Conservation (phyloP, 2,888 invertebrate species). For the Hirtodrosophila histrioides region DNA sequence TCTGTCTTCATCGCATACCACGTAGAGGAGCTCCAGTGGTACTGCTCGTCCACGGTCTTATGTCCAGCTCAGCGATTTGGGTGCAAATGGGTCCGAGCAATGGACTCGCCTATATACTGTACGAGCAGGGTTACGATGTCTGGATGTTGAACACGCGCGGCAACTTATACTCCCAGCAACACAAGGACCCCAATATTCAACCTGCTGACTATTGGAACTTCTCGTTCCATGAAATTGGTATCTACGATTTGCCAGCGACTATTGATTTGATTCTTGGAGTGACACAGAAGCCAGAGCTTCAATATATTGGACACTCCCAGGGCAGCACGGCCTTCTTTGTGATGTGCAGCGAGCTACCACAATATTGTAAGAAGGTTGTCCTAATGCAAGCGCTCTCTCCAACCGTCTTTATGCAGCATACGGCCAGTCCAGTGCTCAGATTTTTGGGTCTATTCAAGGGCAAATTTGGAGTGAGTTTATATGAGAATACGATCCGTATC, state of each 20-base stretch:
- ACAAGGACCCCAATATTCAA: not conserved
- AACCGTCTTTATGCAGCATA: constrained; percentile 40
- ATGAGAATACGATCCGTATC: too few species aligned
- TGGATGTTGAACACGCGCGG: constrained; percentile 62
- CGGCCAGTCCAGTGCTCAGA: constrained; percentile 43
- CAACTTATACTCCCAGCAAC: constrained; percentile 46
- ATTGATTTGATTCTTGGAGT: constrained; percentile 30
- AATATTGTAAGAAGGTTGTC: constrained; percentile 23
- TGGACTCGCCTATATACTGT: constrained; percentile 55
- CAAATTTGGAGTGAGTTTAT: constrained; percentile 33
- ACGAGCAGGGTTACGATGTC: constrained; percentile 48
- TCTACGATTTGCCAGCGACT: constrained; percentile 43
- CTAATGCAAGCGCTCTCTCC: constrained; percentile 62
- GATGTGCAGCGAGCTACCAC: constrained; percentile 46
- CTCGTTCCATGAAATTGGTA: constrained; percentile 61
- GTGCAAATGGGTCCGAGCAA: constrained; percentile 47
- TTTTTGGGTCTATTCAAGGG: constrained; percentile 37
- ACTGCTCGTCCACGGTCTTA: constrained; percentile 53
- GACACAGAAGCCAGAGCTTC: constrained; percentile 16
- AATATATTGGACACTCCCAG: constrained; percentile 63
- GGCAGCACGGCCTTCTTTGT: constrained; percentile 59
- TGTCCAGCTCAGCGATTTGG: constrained; percentile 57
- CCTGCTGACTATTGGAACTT: constrained; percentile 40
- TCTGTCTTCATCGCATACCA: constrained; percentile 55
- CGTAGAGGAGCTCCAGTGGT: constrained; percentile 17